Evolutionary conservation across 2,888 invertebrate species (phyloP), one percentile per base, ranked within the genome.

Genomic region (Gerris lacustris): DNA sequence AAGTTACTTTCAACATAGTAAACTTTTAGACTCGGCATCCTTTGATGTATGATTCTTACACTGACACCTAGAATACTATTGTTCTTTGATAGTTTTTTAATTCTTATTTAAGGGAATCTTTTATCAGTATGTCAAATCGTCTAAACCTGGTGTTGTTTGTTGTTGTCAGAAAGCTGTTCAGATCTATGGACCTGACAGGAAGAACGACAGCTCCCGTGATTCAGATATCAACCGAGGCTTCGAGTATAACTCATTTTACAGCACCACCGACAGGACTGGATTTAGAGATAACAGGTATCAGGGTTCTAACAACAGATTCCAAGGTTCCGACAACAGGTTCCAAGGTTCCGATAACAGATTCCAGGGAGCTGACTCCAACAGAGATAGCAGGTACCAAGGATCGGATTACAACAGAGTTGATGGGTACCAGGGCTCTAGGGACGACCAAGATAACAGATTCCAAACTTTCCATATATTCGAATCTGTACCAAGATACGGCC

Each of bases 391-490:
- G 44, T 69, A 73, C 67, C 45, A 70, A 9, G 66, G 72, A 7
- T 67, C 62, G n/a, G 70, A 74, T 17, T 68, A 68, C 5, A 72
- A 70, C 69, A 72, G 64, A 66, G 72, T 73, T 47, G 69, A 45
- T 18, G 66, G 68, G 5, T 17, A 71, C 68, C n/a, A 62, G 63
- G 43, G 9, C n/a, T 11, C 18, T 17, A 11, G 45, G 9, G 47
- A 67, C 6, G 64, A 69, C 6, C 44, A 17, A 18, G 67, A 67
- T n/a, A 15, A 44, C 44, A 67, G 45, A 44, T 68, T 63, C n/a
- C 63, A 68, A 43, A 69, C 84, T 0, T 93, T 92, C 78, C 83
- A 86, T 72, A 79, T 94, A 67, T 93, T 93, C 78, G 86, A 87
- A 75, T 93, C 92, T 0, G 84, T 83, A 44, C 86, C 85, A 5